A percentile compares a stretch with the other conserved stretches of the same genome.
These are phyloP conservation scores for Caenorhabditis sinica DNA, from an alignment of 2,888 invertebrate species.

Conservation along the genomic window DNA sequence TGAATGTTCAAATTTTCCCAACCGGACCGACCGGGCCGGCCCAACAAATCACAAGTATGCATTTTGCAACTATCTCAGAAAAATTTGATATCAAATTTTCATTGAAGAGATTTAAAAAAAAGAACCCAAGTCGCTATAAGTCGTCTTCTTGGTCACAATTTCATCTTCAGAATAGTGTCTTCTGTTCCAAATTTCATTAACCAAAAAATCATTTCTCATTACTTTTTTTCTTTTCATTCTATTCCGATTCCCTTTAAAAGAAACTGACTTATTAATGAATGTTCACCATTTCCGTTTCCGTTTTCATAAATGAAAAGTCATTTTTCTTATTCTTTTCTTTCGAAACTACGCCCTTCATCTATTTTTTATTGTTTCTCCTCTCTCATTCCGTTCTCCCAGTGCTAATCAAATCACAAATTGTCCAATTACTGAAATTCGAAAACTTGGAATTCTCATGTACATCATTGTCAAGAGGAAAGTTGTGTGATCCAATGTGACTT, in stretches of 20 bases:
- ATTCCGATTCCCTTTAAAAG: not conserved
- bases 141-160: not conserved
- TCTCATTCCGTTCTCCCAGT: not conserved
- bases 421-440: conserved; percentile 1
- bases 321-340: not conserved
- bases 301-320: not conserved
- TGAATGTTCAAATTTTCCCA: too few relatives aligned
- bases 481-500: conserved; percentile 19
- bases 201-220: not conserved
- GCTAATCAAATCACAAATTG: conserved; percentile 30
- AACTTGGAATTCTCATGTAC: conserved; percentile 19
- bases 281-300: conserved; percentile 17
- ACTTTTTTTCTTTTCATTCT: not conserved
- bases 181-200: not conserved
- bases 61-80: too few relatives aligned
- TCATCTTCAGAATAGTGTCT: not conserved
- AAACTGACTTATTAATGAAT: not conserved
- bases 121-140: not conserved
- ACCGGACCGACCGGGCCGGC: too few relatives aligned
- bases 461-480: not conserved
- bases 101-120: too few relatives aligned
- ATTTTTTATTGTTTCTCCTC: not conserved
- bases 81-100: too few relatives aligned
- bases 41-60: too few relatives aligned
- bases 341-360: conserved; percentile 12